Base-by-base conservation (phyloP, 2,113 vertebrate species). In the Acinonyx jubatus region DNA sequence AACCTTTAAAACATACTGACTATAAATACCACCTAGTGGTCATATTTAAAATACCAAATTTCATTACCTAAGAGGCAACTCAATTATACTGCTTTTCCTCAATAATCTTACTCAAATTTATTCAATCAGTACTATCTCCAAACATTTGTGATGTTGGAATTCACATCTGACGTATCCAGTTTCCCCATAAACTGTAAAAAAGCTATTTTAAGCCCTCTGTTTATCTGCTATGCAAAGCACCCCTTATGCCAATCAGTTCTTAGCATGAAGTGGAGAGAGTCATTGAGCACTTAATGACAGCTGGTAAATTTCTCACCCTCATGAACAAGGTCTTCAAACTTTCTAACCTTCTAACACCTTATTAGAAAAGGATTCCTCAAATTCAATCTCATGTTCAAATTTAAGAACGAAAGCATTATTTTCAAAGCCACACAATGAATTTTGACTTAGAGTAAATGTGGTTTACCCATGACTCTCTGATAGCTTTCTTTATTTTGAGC, bases 21-120 rank as follows among this genome's bases (percentile, higher is more conserved):
- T 97, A 95, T 95, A 97, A 97, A 96, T 97, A 98, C 98, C 97
- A 98, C 97, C 98, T 98, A 98, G 97, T 98, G 98, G 98, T 88
- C 98, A 97, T 65, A 96, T 31, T 94, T 71, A 91, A 91, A 98
- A 97, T 16, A 71, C 29, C 69, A 74, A 76, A 88, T 68, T 93
- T 88, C 69, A 87, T 89, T 68, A 95, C 63, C 41, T 91, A 63
- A 84, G 50, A 89, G 23, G 33, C 38, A 94, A 36, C 21, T 71
- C 38, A 74, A 45, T 76, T 50, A 45, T 61, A 65, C 2, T 71
- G 36, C 50, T 84, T 91, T 82, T 95, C 38, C 21, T 83, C 66
- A 86, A 71, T 15, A 83, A 87, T 21, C n/a, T 80, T 61, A 71
- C 16, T 74, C 63, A 71, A 91, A 57, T 91, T 92, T 78, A 92